phyloP scores from a whole-genome alignment of 2,797 vertebrate genomes.

The Merluccius polli region DNA sequence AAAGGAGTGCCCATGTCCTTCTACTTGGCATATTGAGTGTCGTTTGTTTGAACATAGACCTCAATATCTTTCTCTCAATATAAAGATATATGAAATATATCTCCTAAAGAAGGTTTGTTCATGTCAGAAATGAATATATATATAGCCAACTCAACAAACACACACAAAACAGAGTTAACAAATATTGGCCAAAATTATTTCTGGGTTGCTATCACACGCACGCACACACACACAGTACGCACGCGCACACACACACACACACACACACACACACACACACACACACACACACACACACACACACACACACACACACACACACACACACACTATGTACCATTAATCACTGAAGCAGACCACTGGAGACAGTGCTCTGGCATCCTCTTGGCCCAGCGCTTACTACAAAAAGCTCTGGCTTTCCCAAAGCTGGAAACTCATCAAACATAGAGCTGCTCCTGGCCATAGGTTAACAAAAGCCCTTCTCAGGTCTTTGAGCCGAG shows the following conservation, averaged over 20 bases:
- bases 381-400: slow-evolving; percentile 65
- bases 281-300: slow-evolving; percentile 34
- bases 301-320: slow-evolving; percentile 21
- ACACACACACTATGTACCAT: slow-evolving; percentile 64
- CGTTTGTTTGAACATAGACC: slow-evolving; percentile 23
- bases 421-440: slow-evolving; percentile 71
- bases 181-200: not conserved
- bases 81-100: slow-evolving; percentile 52
- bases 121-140: slow-evolving; percentile 50
- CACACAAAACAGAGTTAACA: slow-evolving; percentile 2
- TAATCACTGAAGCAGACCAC: slow-evolving; percentile 70
- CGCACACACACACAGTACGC: slow-evolving; percentile 28
- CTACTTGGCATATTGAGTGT: not conserved
- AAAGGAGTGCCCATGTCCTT: not conserved
- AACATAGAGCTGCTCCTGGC: slow-evolving; percentile 65
- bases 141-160: slow-evolving; percentile 53
- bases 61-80: slow-evolving; percentile 47
- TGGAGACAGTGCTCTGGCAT: slow-evolving; percentile 68
- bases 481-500: slow-evolving; percentile 63
- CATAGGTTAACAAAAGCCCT: slow-evolving; percentile 71
- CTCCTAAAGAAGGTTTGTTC: slow-evolving; percentile 39
- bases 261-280: slow-evolving; percentile 17
- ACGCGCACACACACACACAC: slow-evolving; percentile 30
- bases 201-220: slow-evolving; percentile 3
- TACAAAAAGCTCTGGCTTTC: slow-evolving; percentile 61